Conservation (phyloP, 2,797 vertebrate genomes). For the Trematomus bernacchii region DNA sequence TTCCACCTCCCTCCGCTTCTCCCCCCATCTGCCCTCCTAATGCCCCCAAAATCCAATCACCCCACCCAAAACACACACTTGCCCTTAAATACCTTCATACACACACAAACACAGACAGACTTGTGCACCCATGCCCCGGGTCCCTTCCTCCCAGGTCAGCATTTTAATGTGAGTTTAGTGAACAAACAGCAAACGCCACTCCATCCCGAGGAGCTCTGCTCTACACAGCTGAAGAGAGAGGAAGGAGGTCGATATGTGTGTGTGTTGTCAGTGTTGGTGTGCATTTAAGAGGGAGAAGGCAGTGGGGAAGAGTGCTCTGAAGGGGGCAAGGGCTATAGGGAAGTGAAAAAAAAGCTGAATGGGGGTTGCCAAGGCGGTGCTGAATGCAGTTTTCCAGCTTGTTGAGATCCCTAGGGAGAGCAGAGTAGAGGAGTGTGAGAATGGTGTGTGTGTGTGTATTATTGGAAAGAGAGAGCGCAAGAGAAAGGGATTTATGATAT, state of each 20-base stretch:
- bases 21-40: slow-evolving; percentile 56
- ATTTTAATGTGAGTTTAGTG: slow-evolving; percentile 76
- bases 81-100: slow-evolving; percentile 47
- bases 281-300: slow-evolving; percentile 51
- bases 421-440: slow-evolving; percentile 57
- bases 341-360: slow-evolving; percentile 70
- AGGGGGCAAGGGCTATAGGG: slow-evolving; percentile 74
- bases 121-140: slow-evolving; percentile 16
- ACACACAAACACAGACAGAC: slow-evolving; percentile 33
- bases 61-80: slow-evolving; percentile 65
- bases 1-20: background rate
- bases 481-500: slow-evolving; percentile 73
- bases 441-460: slow-evolving; percentile 25
- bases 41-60: slow-evolving; percentile 68
- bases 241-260: slow-evolving; percentile 57
- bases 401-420: slow-evolving; percentile 81
- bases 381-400: slow-evolving; percentile 88
- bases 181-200: slow-evolving; percentile 75
- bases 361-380: slow-evolving; percentile 85
- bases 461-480: background rate
- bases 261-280: slow-evolving; percentile 23
- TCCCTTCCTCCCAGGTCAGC: slow-evolving; percentile 63
- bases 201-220: slow-evolving; percentile 53
- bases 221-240: slow-evolving; percentile 55
- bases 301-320: slow-evolving; percentile 66